Base-by-base conservation (phyloP, 2,113 vertebrate species). In the Henicopernis longicauda region DNA sequence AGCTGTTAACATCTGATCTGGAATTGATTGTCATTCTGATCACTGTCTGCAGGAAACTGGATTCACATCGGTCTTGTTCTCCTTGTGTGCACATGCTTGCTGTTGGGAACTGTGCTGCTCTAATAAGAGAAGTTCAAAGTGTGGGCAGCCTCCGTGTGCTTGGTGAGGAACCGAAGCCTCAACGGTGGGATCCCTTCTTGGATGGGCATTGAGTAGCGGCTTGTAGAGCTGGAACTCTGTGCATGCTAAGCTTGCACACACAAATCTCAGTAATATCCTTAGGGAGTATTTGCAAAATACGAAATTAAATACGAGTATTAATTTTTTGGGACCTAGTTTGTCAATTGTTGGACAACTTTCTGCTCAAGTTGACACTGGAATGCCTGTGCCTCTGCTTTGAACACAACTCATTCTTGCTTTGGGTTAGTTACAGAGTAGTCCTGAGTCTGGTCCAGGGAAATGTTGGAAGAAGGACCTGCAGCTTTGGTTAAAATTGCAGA, bases 141-240 rank as follows among this genome's bases (percentile, higher is more conserved):
- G 62, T 15, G 29, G 40, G 57, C 57, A 78, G 40, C 45, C 40
- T 69, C 20, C 2, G 3, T 40, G 62, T 14, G 34, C 26, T n/a
- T 3, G 0, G 13, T 16, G 16, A n/a, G 79, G 40, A 32, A 8
- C 16, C 2, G 0, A 52, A 36, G 47, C n/a, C 54, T 42, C 9
- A 1, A 2, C 3, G 9, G 14, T 21, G 50, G 52, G 38, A 34
- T 59, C 32, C 13, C 36, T 25, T 58, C 66, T 52, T 16, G 34
- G 66, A 12, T 2, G 2, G 44, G 44, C 36, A 3, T 4, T 42
- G 16, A 40, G 47, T 15, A 45, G 13, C 2, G 0, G 38, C 61
- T 61, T 1, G 6, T 10, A 32, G 67, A 47, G 63, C 71, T 29
- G 19, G 15, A 50, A 22, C 26, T 54, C 45, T 8, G 13, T 9